Conservation (phyloP, 2,797 vertebrate species). For the Poliocrania exsul region DNA sequence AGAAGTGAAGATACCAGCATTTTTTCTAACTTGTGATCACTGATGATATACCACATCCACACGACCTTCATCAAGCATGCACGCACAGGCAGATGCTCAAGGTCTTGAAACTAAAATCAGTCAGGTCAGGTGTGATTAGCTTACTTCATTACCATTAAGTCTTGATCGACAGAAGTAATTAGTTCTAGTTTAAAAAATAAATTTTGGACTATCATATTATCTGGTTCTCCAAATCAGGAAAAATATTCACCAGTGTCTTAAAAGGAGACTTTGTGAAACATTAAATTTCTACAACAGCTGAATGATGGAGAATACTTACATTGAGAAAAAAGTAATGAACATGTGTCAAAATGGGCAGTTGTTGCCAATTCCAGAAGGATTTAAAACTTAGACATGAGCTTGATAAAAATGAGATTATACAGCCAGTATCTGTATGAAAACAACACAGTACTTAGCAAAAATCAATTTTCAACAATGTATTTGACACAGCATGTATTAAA, state of each 20-base stretch:
- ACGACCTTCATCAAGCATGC: not conserved
- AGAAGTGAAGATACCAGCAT: not conserved
- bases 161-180: conserved; percentile 10
- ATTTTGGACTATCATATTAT: not conserved
- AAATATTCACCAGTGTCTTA: not conserved
- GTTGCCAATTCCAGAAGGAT: conserved; percentile 65
- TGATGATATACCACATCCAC: fast-evolving
- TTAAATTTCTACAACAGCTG: conserved; percentile 68
- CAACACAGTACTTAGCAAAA: conserved; percentile 25
- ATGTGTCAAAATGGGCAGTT: conserved; percentile 67
- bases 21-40: not conserved
- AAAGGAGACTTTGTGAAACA: conserved; percentile 43
- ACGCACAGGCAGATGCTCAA: not conserved
- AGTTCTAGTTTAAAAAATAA: not conserved
- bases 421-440: conserved; percentile 43
- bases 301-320: conserved; percentile 53
- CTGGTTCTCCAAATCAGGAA: not conserved
- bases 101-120: not conserved
- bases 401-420: conserved; percentile 27
- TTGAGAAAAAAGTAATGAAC: conserved; percentile 64
- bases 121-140: not conserved
- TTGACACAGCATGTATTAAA: conserved; percentile 14
- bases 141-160: not conserved
- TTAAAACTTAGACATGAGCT: conserved; percentile 54
- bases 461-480: not conserved